phyloP scores from a whole-genome alignment of 2,797 vertebrate genomes.

The Hyperoplus immaculatus region DNA sequence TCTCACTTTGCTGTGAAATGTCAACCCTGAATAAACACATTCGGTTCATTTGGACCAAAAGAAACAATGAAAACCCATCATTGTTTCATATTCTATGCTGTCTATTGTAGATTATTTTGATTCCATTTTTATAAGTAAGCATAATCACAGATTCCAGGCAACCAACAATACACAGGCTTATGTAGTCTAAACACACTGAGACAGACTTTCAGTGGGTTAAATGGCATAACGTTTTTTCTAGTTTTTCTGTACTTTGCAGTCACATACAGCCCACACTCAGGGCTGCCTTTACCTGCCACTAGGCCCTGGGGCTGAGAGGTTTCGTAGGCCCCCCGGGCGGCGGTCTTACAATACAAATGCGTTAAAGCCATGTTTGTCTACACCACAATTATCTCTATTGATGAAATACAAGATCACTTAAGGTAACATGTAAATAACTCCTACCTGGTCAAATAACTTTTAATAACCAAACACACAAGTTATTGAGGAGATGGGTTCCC shows the following conservation, averaged over 20 bases:
- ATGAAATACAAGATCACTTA: no score
- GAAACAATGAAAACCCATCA: no score
- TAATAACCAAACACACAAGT: no score
- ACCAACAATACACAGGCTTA: constrained; percentile 17
- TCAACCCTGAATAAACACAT: constrained; percentile 13
- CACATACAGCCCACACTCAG: constrained; percentile 22
- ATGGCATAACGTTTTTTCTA: constrained; percentile 4
- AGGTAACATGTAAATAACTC: no score
- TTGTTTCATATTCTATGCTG: neutral
- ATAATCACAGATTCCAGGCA: constrained; percentile 19
- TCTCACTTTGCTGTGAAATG: neutral
- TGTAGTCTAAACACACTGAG: constrained; percentile 42
- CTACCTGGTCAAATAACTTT: no score
- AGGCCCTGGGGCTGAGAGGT: no score
- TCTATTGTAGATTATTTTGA: constrained; percentile 9
- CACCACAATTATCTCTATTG: no score
- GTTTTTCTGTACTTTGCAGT: constrained; percentile 24
- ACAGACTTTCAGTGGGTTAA: constrained; percentile 30
- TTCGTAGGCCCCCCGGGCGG: no score
- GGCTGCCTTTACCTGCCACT: no score
- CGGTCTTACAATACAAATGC: no score
- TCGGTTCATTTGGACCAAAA: neutral
- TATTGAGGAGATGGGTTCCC: no score
- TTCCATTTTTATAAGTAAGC: constrained; percentile 9
- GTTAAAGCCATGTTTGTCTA: no score